A percentile compares a stretch with the other conserved stretches of the same genome.
Evolutionary conservation across 2,797 vertebrate genomes (phyloP).

Genomic region (Leptodactylus fallax): DNA sequence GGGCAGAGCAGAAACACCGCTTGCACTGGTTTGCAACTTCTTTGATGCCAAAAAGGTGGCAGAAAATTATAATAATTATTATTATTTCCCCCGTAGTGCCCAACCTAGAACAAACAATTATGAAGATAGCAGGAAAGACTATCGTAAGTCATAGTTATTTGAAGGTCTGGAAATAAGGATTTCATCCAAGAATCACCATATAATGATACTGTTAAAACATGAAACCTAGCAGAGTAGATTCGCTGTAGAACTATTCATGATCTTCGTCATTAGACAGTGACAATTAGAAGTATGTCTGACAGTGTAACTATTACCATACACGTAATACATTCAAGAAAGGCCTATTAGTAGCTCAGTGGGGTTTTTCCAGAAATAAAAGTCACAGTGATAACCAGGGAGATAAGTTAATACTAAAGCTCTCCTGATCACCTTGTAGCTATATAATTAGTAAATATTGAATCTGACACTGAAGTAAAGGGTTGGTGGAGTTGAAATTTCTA

Average conservation of each 20-base stretch:
- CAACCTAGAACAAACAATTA: no score
- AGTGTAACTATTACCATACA: conserved; percentile 30
- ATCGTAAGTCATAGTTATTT: no score
- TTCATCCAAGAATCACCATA: neutral
- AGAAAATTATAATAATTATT: no score
- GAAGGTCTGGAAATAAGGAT: no score
- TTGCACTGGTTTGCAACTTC: no score
- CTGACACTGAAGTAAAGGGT: conserved; percentile 30
- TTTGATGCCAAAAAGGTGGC: no score
- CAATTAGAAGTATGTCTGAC: conserved; percentile 31
- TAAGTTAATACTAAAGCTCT: conserved; percentile 42
- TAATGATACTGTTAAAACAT: neutral
- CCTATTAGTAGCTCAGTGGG: conserved; percentile 40
- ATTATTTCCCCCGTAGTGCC: no score
- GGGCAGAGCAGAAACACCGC: no score
- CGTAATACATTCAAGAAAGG: neutral
- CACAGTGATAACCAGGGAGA: conserved; percentile 36
- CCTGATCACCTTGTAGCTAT: conserved; percentile 32
- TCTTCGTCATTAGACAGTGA: neutral
- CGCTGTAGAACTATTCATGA: neutral
- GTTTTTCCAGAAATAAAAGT: conserved; percentile 39
- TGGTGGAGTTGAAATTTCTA: neutral
- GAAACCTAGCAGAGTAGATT: neutral
- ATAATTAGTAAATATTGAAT: conserved; percentile 55
- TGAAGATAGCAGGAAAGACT: no score